A percentile compares a stretch with the other conserved stretches of the same genome.
Evolutionary conservation across 2,113 vertebrate genomes (phyloP).

Genomic region (Oncorhynchus mykiss): DNA sequence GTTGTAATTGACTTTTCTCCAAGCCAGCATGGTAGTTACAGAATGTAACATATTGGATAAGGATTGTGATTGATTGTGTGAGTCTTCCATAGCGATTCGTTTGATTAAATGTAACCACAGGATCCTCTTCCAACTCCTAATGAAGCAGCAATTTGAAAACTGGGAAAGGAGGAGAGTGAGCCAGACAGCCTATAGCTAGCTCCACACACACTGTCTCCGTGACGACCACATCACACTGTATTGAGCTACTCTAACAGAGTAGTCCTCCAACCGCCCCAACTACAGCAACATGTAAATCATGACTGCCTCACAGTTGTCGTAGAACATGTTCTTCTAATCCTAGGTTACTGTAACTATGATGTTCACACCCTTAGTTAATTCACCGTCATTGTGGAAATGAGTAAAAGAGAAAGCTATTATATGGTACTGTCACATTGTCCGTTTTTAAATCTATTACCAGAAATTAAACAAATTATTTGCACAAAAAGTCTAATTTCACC

Average conservation of each 20-base stretch:
- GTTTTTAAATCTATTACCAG: slow-evolving; percentile 9
- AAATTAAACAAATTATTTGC: slow-evolving; percentile 7
- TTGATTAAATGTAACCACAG: slow-evolving; percentile 77
- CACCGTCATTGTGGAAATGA: background rate
- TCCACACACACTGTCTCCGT: slow-evolving; percentile 12
- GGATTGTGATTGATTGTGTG: slow-evolving; percentile 79
- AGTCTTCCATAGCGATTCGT: slow-evolving; percentile 72
- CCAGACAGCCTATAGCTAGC: slow-evolving; percentile 52
- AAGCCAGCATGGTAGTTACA: slow-evolving; percentile 69
- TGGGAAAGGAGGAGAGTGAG: slow-evolving; percentile 52
- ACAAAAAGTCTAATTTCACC: slow-evolving; percentile 28
- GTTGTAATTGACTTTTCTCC: slow-evolving; percentile 67
- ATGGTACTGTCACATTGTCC: background rate
- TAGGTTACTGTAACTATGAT: background rate
- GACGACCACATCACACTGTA: background rate
- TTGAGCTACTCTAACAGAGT: background rate
- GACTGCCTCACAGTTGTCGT: background rate
- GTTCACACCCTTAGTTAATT: background rate
- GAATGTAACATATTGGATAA: slow-evolving; percentile 75
- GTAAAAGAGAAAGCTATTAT: background rate
- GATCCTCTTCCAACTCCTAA: slow-evolving; percentile 73
- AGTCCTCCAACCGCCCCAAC: background rate
- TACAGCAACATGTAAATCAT: background rate
- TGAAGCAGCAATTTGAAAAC: slow-evolving; percentile 74
- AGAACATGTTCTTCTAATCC: background rate